A percentile compares a stretch with the other conserved stretches of the same genome.
Evolutionary conservation across 2,113 vertebrate species (phyloP).

Genomic region (Tyto alba): DNA sequence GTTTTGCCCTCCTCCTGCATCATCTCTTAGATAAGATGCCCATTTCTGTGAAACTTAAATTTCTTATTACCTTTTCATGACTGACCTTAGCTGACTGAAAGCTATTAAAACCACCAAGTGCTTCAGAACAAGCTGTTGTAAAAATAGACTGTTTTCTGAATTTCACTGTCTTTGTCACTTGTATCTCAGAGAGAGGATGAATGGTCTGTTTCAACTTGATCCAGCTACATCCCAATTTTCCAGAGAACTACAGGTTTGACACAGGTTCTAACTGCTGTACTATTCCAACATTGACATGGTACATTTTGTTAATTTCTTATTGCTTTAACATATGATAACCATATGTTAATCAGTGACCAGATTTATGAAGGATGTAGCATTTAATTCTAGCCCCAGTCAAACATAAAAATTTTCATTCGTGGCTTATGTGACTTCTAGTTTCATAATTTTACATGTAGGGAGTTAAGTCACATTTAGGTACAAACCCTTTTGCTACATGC

Average conservation of each 20-base stretch:
- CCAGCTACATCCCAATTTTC: background rate
- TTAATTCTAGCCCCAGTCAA: background rate
- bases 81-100: background rate
- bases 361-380: background rate
- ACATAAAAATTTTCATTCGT: background rate
- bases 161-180: background rate
- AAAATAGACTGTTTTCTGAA: background rate
- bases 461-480: accelerated
- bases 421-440: background rate
- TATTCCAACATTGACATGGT: background rate
- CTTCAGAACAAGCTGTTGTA: background rate
- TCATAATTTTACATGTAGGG: background rate
- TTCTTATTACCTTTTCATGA: background rate
- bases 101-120: background rate
- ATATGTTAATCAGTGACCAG: background rate
- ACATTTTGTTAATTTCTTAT: background rate
- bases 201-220: background rate
- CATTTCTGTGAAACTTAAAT: background rate
- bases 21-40: background rate
- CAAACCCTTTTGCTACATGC: background rate
- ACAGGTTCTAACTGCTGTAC: background rate
- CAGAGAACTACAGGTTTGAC: background rate
- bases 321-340: background rate
- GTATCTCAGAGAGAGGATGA: background rate
- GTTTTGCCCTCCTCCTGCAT: background rate